These are phyloP conservation scores for Marmota flaviventris DNA, from an alignment of 2,113 vertebrate genomes.

Conservation along the genomic window DNA sequence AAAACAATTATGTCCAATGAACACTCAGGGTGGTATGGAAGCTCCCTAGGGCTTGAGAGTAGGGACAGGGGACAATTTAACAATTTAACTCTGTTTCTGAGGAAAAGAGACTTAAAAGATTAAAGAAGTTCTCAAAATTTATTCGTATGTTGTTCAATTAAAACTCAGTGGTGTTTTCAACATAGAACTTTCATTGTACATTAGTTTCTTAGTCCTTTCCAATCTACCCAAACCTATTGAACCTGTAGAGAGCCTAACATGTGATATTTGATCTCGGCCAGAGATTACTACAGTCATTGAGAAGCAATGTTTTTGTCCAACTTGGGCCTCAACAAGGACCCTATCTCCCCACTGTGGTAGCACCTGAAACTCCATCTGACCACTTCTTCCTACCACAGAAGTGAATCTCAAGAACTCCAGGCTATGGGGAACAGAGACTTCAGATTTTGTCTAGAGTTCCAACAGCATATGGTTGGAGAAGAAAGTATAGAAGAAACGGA, in stretches of 20 bases:
- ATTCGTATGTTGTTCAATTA: neutral
- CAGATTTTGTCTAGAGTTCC: neutral
- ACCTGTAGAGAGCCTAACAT: neutral
- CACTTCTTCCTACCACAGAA: neutral
- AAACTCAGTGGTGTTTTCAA: neutral
- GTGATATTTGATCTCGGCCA: neutral
- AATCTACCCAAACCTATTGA: neutral
- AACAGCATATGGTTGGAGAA: fast-evolving
- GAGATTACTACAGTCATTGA: neutral
- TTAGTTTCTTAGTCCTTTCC: neutral
- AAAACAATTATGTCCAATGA: neutral
- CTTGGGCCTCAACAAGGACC: neutral
- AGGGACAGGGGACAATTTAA: neutral
- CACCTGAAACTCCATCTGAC: neutral
- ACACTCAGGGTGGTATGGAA: neutral
- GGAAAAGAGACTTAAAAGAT: too few relatives aligned
- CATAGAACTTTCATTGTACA: neutral
- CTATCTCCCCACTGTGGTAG: neutral
- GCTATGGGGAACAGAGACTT: fast-evolving
- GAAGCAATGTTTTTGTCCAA: neutral
- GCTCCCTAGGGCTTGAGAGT: neutral
- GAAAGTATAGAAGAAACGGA: neutral
- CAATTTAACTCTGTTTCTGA: neutral
- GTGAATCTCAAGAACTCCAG: neutral
- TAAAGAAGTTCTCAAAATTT: neutral